Percentiles rank a stretch among this genome's conserved stretches.
phyloP scores from a whole-genome alignment of 2,888 invertebrate species.

The Heliconius ethilla region DNA sequence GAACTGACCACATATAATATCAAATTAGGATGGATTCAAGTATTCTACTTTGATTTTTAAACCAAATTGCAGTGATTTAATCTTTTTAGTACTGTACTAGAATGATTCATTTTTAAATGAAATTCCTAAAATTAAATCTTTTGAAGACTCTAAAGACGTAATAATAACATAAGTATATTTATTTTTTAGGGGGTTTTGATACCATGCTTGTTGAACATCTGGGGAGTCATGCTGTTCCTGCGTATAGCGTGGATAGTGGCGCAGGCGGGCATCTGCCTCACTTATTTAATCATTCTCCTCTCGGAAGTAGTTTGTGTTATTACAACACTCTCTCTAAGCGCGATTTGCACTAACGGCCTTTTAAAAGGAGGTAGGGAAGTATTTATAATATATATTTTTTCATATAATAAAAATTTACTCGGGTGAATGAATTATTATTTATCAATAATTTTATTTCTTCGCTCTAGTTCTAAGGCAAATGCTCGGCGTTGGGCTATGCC shows the following conservation, averaged over 20 bases:
- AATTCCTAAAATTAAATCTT: neutral
- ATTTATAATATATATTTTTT: neutral
- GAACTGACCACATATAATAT: conserved; percentile 69
- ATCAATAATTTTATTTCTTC: neutral
- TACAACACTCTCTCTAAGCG: conserved; percentile 89
- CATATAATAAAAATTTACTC: neutral
- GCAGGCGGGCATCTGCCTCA: conserved; percentile 88
- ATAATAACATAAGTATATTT: neutral
- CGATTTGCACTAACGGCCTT: conserved; percentile 94
- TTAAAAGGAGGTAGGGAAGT: conserved; percentile 90
- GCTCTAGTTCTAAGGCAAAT: neutral
- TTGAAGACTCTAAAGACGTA: neutral
- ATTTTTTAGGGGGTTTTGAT: conserved; percentile 87
- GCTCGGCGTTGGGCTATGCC: neutral
- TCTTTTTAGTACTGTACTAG: neutral
- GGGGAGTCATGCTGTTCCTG: conserved; percentile 97
- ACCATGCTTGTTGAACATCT: conserved; percentile 95
- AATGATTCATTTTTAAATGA: neutral
- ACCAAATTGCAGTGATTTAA: neutral
- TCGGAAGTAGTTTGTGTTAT: conserved; percentile 88
- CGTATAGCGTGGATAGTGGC: conserved; percentile 96
- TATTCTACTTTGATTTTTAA: conserved; percentile 24
- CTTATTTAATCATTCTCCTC: conserved; percentile 86
- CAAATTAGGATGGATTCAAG: conserved; percentile 89
- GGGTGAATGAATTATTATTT: neutral